These are phyloP conservation scores for Archegozetes longisetosus DNA, from an alignment of 1,140 invertebrate genomes.

Conservation along the genomic window DNA sequence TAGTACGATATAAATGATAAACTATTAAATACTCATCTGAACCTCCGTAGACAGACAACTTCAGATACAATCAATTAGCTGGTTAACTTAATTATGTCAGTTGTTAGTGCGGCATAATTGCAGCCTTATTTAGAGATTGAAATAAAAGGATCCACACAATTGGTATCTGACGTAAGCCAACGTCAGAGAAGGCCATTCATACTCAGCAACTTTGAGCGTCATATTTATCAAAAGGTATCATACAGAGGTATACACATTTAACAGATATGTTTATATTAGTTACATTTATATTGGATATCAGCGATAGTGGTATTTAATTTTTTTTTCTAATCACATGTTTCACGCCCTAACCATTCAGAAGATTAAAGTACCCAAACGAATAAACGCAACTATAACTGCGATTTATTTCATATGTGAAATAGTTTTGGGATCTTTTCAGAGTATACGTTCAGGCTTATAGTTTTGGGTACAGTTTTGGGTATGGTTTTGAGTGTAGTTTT, in stretches of 20 bases:
- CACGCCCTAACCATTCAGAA: background rate
- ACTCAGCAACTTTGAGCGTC: background rate
- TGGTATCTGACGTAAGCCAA: background rate
- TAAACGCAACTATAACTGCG: too few species aligned
- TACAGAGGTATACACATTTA: background rate
- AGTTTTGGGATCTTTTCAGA: too few species aligned
- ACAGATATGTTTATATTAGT: background rate
- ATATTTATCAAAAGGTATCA: background rate
- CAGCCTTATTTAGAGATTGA: background rate
- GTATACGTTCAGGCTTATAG: too few species aligned
- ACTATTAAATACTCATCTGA: too few species aligned
- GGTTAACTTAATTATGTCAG: too few species aligned
- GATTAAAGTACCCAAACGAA: too few species aligned
- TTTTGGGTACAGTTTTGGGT: too few species aligned
- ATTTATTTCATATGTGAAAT: too few species aligned
- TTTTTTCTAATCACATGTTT: background rate
- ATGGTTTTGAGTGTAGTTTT: too few species aligned
- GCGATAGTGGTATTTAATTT: background rate
- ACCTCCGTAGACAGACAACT: too few species aligned
- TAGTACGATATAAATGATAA: too few species aligned
- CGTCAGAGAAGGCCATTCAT: background rate
- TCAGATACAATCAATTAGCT: too few species aligned
- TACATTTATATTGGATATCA: background rate
- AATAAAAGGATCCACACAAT: background rate
- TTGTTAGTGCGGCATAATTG: background rate